These are phyloP conservation scores for Hyppa rectilinea DNA, from an alignment of 2,888 invertebrate species.

Conservation along the genomic window DNA sequence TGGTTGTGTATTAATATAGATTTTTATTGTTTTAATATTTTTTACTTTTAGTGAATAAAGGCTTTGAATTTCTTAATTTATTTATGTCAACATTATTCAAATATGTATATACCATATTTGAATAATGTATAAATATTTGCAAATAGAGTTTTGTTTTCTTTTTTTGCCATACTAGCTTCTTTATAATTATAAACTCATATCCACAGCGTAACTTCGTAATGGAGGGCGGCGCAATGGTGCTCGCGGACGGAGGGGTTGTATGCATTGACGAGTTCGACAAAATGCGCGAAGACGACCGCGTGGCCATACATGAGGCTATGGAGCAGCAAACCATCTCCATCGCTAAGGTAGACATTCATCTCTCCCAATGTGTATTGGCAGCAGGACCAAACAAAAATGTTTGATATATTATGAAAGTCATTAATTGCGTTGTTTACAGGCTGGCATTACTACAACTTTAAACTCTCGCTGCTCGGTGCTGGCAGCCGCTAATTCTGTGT, in stretches of 20 bases:
- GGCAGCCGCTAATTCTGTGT: conserved; percentile 99
- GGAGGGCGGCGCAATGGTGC: conserved; percentile 99
- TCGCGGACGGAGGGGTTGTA: conserved; percentile 99
- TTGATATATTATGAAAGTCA: conserved; percentile 15
- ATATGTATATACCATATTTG: no score
- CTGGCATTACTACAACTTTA: conserved; percentile 99
- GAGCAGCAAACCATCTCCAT: conserved; percentile 99
- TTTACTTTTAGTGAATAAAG: no score
- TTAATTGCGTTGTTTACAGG: conserved; percentile 85
- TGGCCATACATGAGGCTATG: conserved; percentile 99
- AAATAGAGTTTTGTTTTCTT: no score
- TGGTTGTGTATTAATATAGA: no score
- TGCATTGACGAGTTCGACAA: conserved; percentile 99
- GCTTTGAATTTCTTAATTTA: no score
- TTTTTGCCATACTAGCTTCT: background rate
- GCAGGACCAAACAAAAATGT: background rate
- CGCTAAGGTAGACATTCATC: conserved; percentile 93
- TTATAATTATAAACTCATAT: background rate
- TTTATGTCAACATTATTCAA: no score
- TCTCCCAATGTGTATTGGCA: conserved; percentile 16
- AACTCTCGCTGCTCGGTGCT: conserved; percentile 99
- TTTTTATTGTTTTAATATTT: no score
- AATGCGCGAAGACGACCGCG: conserved; percentile 99
- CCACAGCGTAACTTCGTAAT: conserved; percentile 97
- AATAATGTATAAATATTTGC: no score